Percentiles rank a stretch among this genome's conserved stretches.
phyloP scores from a whole-genome alignment of 2,797 vertebrate species.

The Hapalemur alaotrensis region DNA sequence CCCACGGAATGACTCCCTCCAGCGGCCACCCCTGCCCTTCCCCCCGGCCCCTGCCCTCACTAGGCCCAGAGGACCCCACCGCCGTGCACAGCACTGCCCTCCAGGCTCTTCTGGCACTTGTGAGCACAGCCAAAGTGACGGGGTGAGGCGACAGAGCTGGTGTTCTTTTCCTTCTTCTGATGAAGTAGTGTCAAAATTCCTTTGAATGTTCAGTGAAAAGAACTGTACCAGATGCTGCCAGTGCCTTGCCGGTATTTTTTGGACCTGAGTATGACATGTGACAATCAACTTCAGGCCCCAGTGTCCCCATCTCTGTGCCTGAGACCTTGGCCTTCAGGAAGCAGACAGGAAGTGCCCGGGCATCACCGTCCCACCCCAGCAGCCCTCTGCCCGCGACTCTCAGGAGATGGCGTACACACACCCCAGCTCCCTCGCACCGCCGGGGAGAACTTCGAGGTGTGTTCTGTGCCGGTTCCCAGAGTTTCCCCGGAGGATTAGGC shows the following conservation, averaged over 20 bases:
- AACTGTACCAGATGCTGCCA: not conserved
- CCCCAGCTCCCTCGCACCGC: not conserved
- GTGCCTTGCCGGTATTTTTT: not conserved
- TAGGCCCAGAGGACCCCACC: not conserved
- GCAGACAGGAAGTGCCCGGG: not conserved
- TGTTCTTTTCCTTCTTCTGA: not conserved
- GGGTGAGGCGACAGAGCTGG: too few species aligned
- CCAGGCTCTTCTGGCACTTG: too few species aligned
- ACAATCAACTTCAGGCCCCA: not conserved
- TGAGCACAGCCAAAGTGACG: not conserved
- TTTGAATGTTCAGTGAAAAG: not conserved
- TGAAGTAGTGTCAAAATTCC: not conserved
- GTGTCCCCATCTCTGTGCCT: not conserved
- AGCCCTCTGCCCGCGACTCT: not conserved
- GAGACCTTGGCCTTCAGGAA: not conserved
- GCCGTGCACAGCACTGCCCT: not conserved
- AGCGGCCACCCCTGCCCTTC: not conserved
- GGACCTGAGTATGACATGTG: not conserved
- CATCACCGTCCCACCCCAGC: not conserved
- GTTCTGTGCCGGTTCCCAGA: not conserved
- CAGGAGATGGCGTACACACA: not conserved
- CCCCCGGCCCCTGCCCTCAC: not conserved
- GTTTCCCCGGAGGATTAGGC: not conserved
- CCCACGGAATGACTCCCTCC: too few species aligned
- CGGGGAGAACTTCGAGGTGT: not conserved